phyloP scores from a whole-genome alignment of 2,888 invertebrate genomes.

The Chelonus formosanus region DNA sequence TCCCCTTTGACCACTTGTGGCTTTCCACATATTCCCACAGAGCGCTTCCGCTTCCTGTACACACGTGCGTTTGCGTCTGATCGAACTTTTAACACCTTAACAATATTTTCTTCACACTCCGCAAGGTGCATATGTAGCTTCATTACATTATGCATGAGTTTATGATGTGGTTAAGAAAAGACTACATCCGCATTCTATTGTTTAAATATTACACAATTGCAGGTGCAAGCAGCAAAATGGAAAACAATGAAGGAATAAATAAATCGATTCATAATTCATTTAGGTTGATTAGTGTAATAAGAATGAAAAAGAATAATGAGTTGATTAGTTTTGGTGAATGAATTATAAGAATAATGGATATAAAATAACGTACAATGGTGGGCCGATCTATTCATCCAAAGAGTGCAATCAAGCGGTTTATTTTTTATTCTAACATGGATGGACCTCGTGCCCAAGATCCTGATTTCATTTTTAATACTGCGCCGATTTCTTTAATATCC shows the following conservation, averaged over 20 bases:
- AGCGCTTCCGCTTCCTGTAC: constrained; percentile 58
- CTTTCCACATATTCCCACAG: constrained; percentile 53
- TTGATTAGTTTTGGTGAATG: too few species aligned
- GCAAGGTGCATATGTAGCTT: constrained; percentile 1
- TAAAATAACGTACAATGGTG: too few species aligned
- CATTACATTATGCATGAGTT: neutral
- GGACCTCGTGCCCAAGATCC: constrained; percentile 17
- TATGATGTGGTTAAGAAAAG: constrained; percentile 2
- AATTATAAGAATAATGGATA: too few species aligned
- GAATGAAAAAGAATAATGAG: too few species aligned
- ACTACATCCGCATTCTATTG: neutral
- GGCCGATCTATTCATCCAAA: too few species aligned
- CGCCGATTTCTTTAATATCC: constrained; percentile 53
- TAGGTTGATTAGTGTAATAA: too few species aligned
- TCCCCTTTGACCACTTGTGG: constrained; percentile 47
- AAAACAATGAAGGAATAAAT: too few species aligned
- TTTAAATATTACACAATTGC: too few species aligned
- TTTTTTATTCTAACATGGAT: constrained; percentile 1
- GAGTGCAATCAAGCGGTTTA: constrained; percentile 1
- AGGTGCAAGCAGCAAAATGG: too few species aligned
- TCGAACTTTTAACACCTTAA: constrained; percentile 41
- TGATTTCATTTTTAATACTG: constrained; percentile 41
- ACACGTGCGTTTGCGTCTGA: constrained; percentile 49
- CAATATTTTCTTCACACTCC: constrained; percentile 9
- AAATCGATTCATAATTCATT: too few species aligned